These are phyloP conservation scores for Mustelus asterias DNA, from an alignment of 2,113 vertebrate genomes.

Conservation along the genomic window DNA sequence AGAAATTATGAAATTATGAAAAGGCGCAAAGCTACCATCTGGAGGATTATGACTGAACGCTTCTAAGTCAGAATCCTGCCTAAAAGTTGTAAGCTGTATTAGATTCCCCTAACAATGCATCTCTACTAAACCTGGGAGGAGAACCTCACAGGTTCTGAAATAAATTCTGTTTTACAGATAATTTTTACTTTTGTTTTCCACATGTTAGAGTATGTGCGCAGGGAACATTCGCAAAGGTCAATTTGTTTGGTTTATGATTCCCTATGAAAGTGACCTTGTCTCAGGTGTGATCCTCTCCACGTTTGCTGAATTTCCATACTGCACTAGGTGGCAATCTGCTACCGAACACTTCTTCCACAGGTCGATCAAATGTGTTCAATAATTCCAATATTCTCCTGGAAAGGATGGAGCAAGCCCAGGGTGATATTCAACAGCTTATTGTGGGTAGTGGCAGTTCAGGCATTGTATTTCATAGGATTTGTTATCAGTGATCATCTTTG, in stretches of 20 bases:
- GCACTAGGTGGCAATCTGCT: neutral
- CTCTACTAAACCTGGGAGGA: no score
- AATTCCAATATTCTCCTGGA: neutral
- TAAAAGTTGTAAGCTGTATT: no score
- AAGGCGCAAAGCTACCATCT: no score
- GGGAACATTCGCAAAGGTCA: neutral
- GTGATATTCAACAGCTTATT: neutral
- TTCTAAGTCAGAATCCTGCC: no score
- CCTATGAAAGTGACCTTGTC: neutral
- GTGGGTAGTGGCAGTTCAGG: neutral
- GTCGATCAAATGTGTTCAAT: neutral
- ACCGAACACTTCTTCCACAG: neutral
- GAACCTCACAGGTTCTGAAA: neutral
- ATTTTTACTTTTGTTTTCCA: neutral
- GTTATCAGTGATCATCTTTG: neutral
- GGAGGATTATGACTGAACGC: no score
- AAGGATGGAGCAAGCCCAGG: neutral
- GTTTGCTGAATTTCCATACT: neutral
- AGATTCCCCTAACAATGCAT: no score
- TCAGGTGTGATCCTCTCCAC: neutral
- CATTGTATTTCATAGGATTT: neutral
- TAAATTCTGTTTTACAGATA: neutral
- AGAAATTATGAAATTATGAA: no score
- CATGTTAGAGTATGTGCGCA: neutral
- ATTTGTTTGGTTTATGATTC: neutral